Percentiles rank a stretch among this genome's conserved stretches.
These are phyloP conservation scores for Drosophila paulistorum DNA, from an alignment of 1,140 invertebrate genomes.

Conservation along the genomic window DNA sequence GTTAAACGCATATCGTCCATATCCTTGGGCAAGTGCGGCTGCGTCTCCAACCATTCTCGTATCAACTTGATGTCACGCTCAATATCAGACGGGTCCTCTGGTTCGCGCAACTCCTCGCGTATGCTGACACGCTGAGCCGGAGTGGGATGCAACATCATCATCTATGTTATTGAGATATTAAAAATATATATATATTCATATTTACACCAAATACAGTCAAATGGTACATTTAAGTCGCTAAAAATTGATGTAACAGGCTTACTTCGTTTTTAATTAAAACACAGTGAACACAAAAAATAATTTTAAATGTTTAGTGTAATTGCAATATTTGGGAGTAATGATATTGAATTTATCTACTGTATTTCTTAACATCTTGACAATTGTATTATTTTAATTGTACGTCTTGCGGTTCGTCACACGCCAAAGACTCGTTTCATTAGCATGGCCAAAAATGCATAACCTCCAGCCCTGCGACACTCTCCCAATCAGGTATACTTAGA, in stretches of 20 bases:
- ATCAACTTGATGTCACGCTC: constrained; percentile 87
- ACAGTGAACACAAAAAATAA: too few relatives aligned
- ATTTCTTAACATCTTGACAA: background rate
- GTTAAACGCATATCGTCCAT: constrained; percentile 88
- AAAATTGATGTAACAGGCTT: too few relatives aligned
- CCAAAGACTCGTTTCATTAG: constrained; percentile 66
- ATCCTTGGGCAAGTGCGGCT: constrained; percentile 88
- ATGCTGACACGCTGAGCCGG: constrained; percentile 89
- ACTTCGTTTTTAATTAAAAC: too few relatives aligned
- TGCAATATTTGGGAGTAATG: background rate
- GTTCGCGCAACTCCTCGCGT: constrained; percentile 89
- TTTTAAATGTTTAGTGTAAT: too few relatives aligned
- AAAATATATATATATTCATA: too few relatives aligned
- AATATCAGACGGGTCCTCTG: constrained; percentile 85
- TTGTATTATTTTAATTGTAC: constrained; percentile 64
- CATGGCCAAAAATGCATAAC: constrained; percentile 50
- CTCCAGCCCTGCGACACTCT: constrained; percentile 12
- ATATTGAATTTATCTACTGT: background rate
- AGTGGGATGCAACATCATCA: constrained; percentile 89
- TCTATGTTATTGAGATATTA: constrained; percentile 73
- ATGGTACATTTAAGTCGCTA: too few relatives aligned
- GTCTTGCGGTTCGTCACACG: constrained; percentile 59
- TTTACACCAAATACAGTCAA: too few relatives aligned
- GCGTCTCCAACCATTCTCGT: constrained; percentile 88
- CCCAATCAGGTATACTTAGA: constrained; percentile 27